These are phyloP conservation scores for Lepidurus packardi DNA, from an alignment of 1,140 invertebrate species.

Conservation along the genomic window DNA sequence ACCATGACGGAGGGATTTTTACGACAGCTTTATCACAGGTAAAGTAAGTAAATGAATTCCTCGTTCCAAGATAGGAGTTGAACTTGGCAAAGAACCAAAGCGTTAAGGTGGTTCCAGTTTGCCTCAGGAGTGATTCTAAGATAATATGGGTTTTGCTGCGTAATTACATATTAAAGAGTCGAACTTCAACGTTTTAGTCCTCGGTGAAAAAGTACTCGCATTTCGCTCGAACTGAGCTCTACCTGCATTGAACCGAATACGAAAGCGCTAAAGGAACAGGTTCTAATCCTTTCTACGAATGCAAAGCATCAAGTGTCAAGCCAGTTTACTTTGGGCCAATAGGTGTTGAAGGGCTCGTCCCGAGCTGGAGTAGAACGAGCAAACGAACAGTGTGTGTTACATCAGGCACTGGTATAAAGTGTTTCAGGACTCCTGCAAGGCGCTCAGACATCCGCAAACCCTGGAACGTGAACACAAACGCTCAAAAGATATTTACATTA, in stretches of 20 bases:
- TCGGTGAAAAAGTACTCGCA: background rate
- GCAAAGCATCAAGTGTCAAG: background rate
- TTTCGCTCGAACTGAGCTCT: background rate
- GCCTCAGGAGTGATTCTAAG: too few relatives aligned
- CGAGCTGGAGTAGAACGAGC: background rate
- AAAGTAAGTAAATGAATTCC: background rate
- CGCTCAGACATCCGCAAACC: background rate
- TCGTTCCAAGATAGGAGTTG: too few relatives aligned
- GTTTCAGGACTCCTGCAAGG: background rate
- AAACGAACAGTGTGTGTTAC: conserved; percentile 1
- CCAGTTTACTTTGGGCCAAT: background rate
- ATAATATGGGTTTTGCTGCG: too few relatives aligned
- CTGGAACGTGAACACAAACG: background rate
- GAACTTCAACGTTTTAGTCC: background rate
- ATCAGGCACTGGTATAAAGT: conserved; percentile 11
- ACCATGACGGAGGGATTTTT: background rate
- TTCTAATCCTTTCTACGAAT: conserved; percentile 16
- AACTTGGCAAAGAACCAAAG: too few relatives aligned
- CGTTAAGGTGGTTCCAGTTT: too few relatives aligned
- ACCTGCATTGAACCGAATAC: background rate
- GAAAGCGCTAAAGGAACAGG: background rate
- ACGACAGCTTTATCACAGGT: background rate
- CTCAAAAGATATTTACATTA: background rate
- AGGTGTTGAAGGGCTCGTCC: conserved; percentile 8
- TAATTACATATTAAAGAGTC: too few relatives aligned